Base-by-base conservation (phyloP, 2,797 vertebrate genomes). In the Chrosomus eos region DNA sequence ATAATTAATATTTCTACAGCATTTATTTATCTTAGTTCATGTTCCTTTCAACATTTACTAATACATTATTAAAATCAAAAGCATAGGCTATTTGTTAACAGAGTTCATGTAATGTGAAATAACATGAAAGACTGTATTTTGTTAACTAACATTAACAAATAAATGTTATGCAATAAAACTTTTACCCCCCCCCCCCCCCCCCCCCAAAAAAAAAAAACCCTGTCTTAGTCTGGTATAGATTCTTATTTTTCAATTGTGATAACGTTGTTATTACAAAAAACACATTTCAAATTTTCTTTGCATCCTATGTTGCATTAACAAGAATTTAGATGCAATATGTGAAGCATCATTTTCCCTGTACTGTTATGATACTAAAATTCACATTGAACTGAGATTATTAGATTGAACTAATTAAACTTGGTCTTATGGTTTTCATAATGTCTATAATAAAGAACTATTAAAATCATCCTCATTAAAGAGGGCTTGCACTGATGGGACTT, bases 401-500 rank as follows among this genome's bases (percentile, higher is more conserved):
- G 14, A 71, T 81, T 72, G 2, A 70, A 55, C 3, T 58, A 26
- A 21, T 73, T 33, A 43, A 11, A 23, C 36, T n/a, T 11, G 38
- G 55, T 58, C 23, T 58, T 80, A 21, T 85, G 60, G 28, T 88
- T 81, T 33, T 33, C 33, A 28, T 83, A 40, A 68, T 38, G 67
- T 38, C 26, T 13, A 18, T 64, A 28, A 62, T 67, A 45, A 31
- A 58, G n/a, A 7, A 77, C 75, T 40, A 64, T 75, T 51, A 60
- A 71, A 76, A 48, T 70, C 43, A 84, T 33, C 82, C 45, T 84
- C 48, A 28, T 70, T 64, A 66, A 64, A 48, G 74, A 84, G 68
- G 68, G 64, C 16, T 85, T n/a, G 4, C 11, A n/a, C 55, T 58
- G 55, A n/a, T n/a, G 55, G 55, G 55, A 11, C 4, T n/a, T 58